Base-by-base conservation (phyloP, 2,888 invertebrate species). In the Ochropleura plecta region DNA sequence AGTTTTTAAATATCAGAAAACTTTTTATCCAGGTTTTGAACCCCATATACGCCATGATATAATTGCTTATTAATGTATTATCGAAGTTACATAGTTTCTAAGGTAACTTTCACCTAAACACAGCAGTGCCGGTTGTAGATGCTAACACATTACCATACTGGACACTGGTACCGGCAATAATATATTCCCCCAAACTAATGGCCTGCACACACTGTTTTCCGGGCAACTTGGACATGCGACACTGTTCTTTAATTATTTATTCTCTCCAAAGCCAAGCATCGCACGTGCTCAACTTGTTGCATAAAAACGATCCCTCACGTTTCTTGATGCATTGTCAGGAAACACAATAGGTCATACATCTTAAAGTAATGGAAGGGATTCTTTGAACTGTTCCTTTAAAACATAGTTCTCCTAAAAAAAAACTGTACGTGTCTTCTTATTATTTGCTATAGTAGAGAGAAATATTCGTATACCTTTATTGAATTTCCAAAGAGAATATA, bases 141-240 rank as follows among this genome's bases (percentile, higher is more conserved):
- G 88, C 83, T 79, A 85, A 81, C 85, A 88, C 85, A 90, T 92
- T 92, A 90, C 86, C 90, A 92, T 90, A 90, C 88, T 79, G 80
- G 90, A 92, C 90, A 90, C 88, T 78, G 81, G 89, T 76, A 78
- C 82, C 79, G 78, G 73, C 81, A 79, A 81, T 83, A 80, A 74
- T 77, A 73, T 30, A 59, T 82, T 86, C 75, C 81, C 82, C 76
- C 67, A 79, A 70, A 78, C 65, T 76, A 82, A 83, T 80, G 79
- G 74, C 70, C 57, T 66, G 62, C 63, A 67, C 80, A 76, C 65
- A 81, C 60, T 65, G 63, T 78, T 72, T 80, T 81, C 82, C 72
- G 68, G 81, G 76, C 55, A 55, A 72, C 70, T 44, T 12, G 44
- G 59, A 76, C 71, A 62, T 62, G 62, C n/a, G 44, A 44, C 44